A percentile compares a stretch with the other conserved stretches of the same genome.
Evolutionary conservation across 64 coral and sea anemone species (phyloP).

Genomic region (Stichodactyla helianthus): DNA sequence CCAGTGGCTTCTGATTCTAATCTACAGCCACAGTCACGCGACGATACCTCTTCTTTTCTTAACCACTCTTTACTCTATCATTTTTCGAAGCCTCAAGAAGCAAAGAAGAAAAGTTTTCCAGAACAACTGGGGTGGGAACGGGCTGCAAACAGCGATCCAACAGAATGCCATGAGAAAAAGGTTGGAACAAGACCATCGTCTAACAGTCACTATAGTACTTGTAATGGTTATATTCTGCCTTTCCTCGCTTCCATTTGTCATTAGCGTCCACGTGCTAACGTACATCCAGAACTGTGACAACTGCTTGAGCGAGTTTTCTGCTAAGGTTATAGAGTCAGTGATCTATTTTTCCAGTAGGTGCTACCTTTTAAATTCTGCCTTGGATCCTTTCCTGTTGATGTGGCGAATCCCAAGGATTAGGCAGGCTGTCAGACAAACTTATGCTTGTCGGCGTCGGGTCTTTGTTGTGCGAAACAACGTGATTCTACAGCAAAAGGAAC

Average conservation of each 20-base stretch:
- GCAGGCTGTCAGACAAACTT: not conserved
- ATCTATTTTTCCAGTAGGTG: not conserved
- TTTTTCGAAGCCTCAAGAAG: not conserved
- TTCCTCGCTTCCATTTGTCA: not conserved
- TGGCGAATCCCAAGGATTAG: not conserved
- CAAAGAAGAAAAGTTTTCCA: not conserved
- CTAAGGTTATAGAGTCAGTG: not conserved
- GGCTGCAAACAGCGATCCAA: not conserved
- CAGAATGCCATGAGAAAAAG: not conserved
- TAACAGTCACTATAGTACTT: not conserved
- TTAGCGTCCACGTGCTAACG: not conserved
- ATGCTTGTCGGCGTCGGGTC: not conserved
- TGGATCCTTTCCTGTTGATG: not conserved
- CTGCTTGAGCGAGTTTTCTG: not conserved
- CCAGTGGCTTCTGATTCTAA: not conserved
- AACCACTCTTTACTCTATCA: not conserved
- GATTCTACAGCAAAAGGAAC: too few relatives aligned
- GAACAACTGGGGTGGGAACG: not conserved
- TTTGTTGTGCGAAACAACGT: too few relatives aligned
- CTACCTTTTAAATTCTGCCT: not conserved
- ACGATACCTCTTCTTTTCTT: not conserved
- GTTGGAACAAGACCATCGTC: not conserved
- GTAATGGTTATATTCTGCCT: not conserved
- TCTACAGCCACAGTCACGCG: slow-evolving; percentile 10
- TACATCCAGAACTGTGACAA: slow-evolving; percentile 8